phyloP scores from a whole-genome alignment of 2,888 invertebrate species.

The Leptarthrus brevirostris region DNA sequence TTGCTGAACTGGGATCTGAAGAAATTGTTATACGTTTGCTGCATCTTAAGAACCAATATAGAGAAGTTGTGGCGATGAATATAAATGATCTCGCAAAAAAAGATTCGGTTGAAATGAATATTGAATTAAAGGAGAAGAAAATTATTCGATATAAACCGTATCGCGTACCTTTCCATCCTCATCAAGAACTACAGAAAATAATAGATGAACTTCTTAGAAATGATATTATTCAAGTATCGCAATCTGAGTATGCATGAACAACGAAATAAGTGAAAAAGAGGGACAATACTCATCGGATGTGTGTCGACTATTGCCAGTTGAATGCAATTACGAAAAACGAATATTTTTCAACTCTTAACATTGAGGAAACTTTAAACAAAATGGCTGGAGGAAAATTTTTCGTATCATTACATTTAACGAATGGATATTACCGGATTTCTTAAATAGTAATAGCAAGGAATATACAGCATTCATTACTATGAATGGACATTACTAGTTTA shows the following conservation, averaged over 20 bases:
- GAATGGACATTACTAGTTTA: conserved; percentile 11
- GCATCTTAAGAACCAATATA: background rate
- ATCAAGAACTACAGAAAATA: background rate
- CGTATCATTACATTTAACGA: background rate
- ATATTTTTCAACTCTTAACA: conserved; percentile 7
- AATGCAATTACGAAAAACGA: background rate
- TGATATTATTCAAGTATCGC: conserved; percentile 2
- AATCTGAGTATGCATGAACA: background rate
- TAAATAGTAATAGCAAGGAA: background rate
- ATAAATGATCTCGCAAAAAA: no score
- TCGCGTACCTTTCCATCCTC: no score
- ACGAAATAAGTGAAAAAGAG: background rate
- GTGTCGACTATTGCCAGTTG: conserved; percentile 4
- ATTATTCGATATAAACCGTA: no score
- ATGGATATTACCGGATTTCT: background rate
- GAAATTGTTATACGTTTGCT: background rate
- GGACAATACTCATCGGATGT: background rate
- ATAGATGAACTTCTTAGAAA: conserved; percentile 12
- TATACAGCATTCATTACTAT: background rate
- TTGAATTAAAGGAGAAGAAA: background rate
- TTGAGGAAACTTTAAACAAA: background rate
- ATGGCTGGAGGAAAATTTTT: background rate
- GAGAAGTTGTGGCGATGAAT: background rate
- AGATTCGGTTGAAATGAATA: background rate
- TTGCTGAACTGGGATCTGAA: background rate